These are phyloP conservation scores for Etheostoma cragini DNA, from an alignment of 2,113 vertebrate genomes.

Conservation along the genomic window DNA sequence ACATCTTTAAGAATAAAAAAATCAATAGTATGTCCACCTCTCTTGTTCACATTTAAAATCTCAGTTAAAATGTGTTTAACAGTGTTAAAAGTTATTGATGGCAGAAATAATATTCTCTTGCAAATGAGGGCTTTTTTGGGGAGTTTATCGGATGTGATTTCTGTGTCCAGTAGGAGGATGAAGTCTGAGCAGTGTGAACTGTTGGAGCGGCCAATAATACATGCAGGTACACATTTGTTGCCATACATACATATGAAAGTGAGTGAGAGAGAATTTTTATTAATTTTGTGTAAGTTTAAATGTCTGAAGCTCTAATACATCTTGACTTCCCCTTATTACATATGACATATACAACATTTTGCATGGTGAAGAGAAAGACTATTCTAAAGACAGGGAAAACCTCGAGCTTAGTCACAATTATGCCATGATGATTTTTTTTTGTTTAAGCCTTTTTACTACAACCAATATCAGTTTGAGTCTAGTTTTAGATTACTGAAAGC, in stretches of 20 bases:
- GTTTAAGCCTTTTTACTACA: neutral
- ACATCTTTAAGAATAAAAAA: slow-evolving; percentile 12
- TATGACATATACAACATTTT: neutral
- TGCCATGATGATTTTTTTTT: neutral
- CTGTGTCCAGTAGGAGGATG: slow-evolving; percentile 25
- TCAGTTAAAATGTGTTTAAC: neutral
- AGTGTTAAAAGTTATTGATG: neutral
- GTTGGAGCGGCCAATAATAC: slow-evolving; percentile 60
- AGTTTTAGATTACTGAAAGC: neutral
- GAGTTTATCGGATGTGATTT: slow-evolving; percentile 28
- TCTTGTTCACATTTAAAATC: neutral
- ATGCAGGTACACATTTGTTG: slow-evolving; percentile 47
- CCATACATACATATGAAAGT: slow-evolving; percentile 38
- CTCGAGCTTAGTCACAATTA: no score
- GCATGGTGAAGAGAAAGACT: neutral
- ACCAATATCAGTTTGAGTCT: neutral
- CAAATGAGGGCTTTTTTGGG: neutral
- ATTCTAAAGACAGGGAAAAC: neutral
- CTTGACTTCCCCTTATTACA: neutral
- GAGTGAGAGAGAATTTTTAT: neutral
- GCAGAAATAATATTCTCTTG: neutral
- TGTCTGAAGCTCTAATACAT: neutral
- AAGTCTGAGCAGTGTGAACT: slow-evolving; percentile 38
- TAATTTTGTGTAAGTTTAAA: neutral
- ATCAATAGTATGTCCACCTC: slow-evolving; percentile 9